Percentiles rank a stretch among this genome's conserved stretches.
phyloP scores from a whole-genome alignment of 2,888 invertebrate species.

The Drosophila quasianomalipes region DNA sequence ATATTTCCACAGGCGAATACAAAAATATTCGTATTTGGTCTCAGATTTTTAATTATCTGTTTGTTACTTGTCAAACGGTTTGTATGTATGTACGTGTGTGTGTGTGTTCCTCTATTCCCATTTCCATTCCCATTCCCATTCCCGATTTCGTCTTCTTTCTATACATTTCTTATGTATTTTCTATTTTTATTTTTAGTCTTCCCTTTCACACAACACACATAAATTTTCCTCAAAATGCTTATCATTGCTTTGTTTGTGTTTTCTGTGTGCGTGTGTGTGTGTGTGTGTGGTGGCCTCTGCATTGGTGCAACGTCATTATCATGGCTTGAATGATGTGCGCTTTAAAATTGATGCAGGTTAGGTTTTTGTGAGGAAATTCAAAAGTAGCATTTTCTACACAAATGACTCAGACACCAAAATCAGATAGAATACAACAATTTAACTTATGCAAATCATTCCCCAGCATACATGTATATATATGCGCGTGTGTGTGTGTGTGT shows the following conservation, averaged over 20 bases:
- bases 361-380: constrained; percentile 35
- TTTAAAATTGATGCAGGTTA: constrained; percentile 75
- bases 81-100: not conserved
- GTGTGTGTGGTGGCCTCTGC: constrained; percentile 12
- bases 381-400: constrained; percentile 12
- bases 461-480: not conserved
- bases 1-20: not conserved
- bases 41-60: constrained; percentile 6
- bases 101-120: not conserved
- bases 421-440: not conserved
- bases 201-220: constrained; percentile 7
- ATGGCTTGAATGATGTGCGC: constrained; percentile 12
- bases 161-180: constrained; percentile 36
- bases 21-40: not conserved
- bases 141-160: constrained; percentile 15
- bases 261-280: constrained; percentile 1
- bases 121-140: not conserved
- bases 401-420: constrained; percentile 22
- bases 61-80: constrained; percentile 6
- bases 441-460: constrained; percentile 10
- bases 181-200: constrained; percentile 43
- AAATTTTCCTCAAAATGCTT: constrained; percentile 29
- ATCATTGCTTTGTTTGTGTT: constrained; percentile 40
- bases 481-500: accelerated
- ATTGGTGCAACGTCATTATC: constrained; percentile 47